Percentiles rank a stretch among this genome's conserved stretches.
phyloP scores from a whole-genome alignment of 2,797 vertebrate genomes.

The Acipenser ruthenus region DNA sequence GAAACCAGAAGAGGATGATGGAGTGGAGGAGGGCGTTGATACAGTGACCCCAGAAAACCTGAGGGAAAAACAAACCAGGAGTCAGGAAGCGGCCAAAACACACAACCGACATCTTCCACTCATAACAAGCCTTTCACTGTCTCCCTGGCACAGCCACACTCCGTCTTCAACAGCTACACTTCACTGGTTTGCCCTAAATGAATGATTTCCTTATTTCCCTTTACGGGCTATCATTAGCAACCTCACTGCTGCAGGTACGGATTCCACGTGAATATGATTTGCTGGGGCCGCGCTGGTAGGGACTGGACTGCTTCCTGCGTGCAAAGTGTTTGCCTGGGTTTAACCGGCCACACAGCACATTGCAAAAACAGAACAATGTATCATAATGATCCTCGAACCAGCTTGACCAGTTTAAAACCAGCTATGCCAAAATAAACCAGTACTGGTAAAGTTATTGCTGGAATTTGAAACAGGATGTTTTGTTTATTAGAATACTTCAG shows the following conservation, averaged over 20 bases:
- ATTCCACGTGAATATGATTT: conserved; percentile 41
- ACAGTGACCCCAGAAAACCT: conserved; percentile 99
- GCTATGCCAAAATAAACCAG: too few species aligned
- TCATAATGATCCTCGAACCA: too few species aligned
- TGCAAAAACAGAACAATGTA: too few species aligned
- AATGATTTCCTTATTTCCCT: conserved; percentile 64
- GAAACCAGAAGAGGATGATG: conserved; percentile 98
- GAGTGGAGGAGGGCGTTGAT: conserved; percentile 98
- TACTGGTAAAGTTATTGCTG: too few species aligned
- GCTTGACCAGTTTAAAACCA: too few species aligned
- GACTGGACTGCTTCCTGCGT: conserved; percentile 22
- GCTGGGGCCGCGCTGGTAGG: neutral
- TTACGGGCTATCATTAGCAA: conserved; percentile 53
- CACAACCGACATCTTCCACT: conserved; percentile 36
- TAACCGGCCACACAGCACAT: too few species aligned
- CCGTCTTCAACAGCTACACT: conserved; percentile 13
- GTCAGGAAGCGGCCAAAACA: conserved; percentile 51
- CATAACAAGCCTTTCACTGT: conserved; percentile 42
- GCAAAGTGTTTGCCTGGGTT: too few species aligned
- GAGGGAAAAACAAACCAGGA: conserved; percentile 51
- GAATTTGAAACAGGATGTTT: too few species aligned
- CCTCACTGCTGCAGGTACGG: conserved; percentile 38
- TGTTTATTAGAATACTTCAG: too few species aligned
- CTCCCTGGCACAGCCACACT: conserved; percentile 30
- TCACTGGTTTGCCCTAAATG: conserved; percentile 40